Evolutionary conservation across 2,888 invertebrate species (phyloP).

Genomic region (Eudasyphora cyanicolor): DNA sequence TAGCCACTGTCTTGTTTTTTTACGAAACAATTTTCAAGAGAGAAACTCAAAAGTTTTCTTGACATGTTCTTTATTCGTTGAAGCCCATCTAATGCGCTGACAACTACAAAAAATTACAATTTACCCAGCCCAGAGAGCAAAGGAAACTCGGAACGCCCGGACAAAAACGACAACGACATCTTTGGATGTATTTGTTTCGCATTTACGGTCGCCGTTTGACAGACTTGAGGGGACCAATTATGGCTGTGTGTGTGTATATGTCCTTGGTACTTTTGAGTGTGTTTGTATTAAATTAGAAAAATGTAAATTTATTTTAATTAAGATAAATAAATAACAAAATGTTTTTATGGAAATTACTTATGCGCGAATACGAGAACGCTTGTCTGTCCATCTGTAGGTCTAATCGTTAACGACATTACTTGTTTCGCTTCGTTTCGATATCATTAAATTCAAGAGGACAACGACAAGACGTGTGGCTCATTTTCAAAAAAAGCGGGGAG

Average conservation of each 20-base stretch:
- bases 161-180: conserved; percentile 27
- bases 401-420: conserved; percentile 76
- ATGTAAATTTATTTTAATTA: conserved; percentile 79
- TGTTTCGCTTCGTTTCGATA: conserved; percentile 50
- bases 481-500: conserved; percentile 34
- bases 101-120: conserved; percentile 48
- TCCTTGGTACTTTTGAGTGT: conserved; percentile 64
- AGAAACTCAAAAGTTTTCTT: conserved; percentile 59
- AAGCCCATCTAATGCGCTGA: conserved; percentile 59
- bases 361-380: too few relatives aligned
- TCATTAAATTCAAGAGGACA: conserved; percentile 72
- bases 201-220: too few relatives aligned
- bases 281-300: conserved; percentile 77
- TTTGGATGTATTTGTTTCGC: background rate
- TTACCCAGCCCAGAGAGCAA: conserved; percentile 23
- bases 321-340: conserved; percentile 79
- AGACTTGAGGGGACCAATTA: too few relatives aligned
- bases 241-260: conserved; percentile 22
- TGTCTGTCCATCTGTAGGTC: too few relatives aligned
- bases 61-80: conserved; percentile 59
- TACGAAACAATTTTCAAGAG: too few relatives aligned
- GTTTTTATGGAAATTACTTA: conserved; percentile 78
- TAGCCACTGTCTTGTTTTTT: too few relatives aligned
- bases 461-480: conserved; percentile 62
- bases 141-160: conserved; percentile 24